phyloP scores from a whole-genome alignment of 2,888 invertebrate genomes.

The Scotopteryx bipunctaria region DNA sequence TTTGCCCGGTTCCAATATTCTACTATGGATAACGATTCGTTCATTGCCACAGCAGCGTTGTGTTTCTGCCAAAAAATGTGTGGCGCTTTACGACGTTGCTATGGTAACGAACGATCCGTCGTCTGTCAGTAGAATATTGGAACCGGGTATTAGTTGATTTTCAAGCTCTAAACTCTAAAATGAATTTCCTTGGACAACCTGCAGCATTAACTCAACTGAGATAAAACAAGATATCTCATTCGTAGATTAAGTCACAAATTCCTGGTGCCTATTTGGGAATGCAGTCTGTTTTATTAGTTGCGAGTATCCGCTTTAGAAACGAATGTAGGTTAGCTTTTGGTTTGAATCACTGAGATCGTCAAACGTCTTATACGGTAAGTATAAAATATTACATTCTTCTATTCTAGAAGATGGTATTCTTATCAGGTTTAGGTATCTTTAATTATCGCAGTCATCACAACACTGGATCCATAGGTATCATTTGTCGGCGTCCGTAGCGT shows the following conservation, averaged over 20 bases:
- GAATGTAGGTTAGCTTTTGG: slow-evolving; percentile 44
- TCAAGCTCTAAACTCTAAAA: slow-evolving; percentile 9
- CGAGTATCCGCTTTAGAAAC: slow-evolving; percentile 45
- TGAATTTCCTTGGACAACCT: slow-evolving; percentile 15
- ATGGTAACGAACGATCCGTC: no score
- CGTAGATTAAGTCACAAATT: slow-evolving; percentile 38
- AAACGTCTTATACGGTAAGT: slow-evolving; percentile 18
- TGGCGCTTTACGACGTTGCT: no score
- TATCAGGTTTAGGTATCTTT: slow-evolving; percentile 24
- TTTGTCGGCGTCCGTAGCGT: slow-evolving; percentile 43
- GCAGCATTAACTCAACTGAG: slow-evolving; percentile 36
- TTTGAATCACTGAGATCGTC: slow-evolving; percentile 21
- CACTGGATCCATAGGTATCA: slow-evolving; percentile 45
- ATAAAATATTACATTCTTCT: slow-evolving; percentile 12
- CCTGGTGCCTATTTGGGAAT: slow-evolving; percentile 38
- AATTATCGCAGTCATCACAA: slow-evolving; percentile 47
- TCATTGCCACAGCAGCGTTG: no score
- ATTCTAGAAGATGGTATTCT: slow-evolving; percentile 21
- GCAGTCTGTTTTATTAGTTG: slow-evolving; percentile 45
- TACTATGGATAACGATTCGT: no score
- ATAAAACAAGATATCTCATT: slow-evolving; percentile 28
- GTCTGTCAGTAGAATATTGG: no score
- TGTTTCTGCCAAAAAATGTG: no score
- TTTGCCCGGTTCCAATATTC: no score
- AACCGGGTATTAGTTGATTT: slow-evolving; percentile 3